phyloP scores from a whole-genome alignment of 2,797 vertebrate species.

The Remorina albescens region DNA sequence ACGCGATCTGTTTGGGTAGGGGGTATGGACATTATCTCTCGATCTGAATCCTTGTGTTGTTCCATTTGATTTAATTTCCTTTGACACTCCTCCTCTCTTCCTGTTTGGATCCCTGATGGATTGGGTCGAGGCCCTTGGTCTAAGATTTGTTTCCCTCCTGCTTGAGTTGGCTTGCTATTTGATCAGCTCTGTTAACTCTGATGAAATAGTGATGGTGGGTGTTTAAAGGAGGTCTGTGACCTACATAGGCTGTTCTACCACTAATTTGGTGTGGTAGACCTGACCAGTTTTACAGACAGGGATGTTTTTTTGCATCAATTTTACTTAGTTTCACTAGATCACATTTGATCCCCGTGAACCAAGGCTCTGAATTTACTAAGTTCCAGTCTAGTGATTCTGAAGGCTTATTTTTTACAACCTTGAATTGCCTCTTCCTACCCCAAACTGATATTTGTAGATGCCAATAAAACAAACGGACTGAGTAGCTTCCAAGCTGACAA shows the following conservation, averaged over 20 bases:
- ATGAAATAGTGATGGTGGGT: slow-evolving; percentile 64
- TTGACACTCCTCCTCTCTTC: slow-evolving; percentile 59
- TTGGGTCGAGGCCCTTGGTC: slow-evolving; percentile 50
- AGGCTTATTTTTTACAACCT: slow-evolving; percentile 31
- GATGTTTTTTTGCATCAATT: slow-evolving; percentile 39
- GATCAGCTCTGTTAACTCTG: slow-evolving; percentile 71
- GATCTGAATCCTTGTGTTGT: slow-evolving; percentile 68
- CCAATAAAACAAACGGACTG: slow-evolving; percentile 44
- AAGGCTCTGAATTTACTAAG: slow-evolving; percentile 50
- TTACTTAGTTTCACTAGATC: slow-evolving; percentile 35
- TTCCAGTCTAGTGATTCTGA: slow-evolving; percentile 43
- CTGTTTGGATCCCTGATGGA: slow-evolving; percentile 68
- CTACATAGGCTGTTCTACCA: slow-evolving; percentile 43
- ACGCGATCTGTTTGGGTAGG: slow-evolving; percentile 18
- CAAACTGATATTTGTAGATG: slow-evolving; percentile 32
- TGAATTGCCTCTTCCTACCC: slow-evolving; percentile 31
- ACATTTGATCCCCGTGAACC: slow-evolving; percentile 37
- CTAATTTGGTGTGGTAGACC: slow-evolving; percentile 56
- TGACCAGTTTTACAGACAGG: slow-evolving; percentile 43
- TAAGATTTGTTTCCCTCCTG: slow-evolving; percentile 52
- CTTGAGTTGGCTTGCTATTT: slow-evolving; percentile 60
- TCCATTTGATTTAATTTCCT: slow-evolving; percentile 76
- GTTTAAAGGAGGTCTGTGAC: slow-evolving; percentile 63
- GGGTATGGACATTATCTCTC: slow-evolving; percentile 64
- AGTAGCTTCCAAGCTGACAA: slow-evolving; percentile 32